Base-by-base conservation (phyloP, 2,888 invertebrate species). In the Meliscaeva auricollis region DNA sequence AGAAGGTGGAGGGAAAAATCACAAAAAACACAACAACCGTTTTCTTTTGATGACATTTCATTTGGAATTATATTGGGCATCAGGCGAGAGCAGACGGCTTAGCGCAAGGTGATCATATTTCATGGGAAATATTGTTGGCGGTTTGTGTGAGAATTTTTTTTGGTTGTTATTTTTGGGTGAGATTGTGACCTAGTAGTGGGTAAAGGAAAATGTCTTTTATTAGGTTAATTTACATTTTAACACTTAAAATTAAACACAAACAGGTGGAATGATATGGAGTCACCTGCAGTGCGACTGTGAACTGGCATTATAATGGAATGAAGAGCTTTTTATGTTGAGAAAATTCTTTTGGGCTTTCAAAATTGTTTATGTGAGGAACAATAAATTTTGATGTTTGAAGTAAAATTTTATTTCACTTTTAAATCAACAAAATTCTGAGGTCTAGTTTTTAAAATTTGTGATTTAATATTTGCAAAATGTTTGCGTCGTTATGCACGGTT, bases 91-190 rank as follows among this genome's bases (percentile, higher is more conserved):
- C 32, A 68, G 68, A 7, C 52, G 41, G 54, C 17, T 30, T 30
- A 17, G 70, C 50, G 60, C 60, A 77, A 58, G 44, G 72, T 32
- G 58, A 58, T 82, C 81, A 77, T 56, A 72, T 76, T 82, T 76
- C 82, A 82, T 82, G 82, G 82, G 82, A 82, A 82, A 48, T 50
- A 66, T 66, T 38, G 66, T 66, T 50, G 66, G 66, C 48, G 66
- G 66, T 35, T 66, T 66, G 20, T 66, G 66, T 66, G 66, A 48
- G 64, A 64, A 38, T 11, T 6, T 11, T 2, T 50, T 62, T 5
- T 30, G 17, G 1, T n/a, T n/a, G n/a, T n/a, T n/a, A n/a, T n/a
- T 41, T 22, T 22, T 50, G 13, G 13, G 9, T 4, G 7, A 20
- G 35, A 17, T 20, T 32, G 48, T 66, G 66, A 66, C 66, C 66